Conservation (phyloP, 2,888 invertebrate genomes). For the Tachystola acroxantha region DNA sequence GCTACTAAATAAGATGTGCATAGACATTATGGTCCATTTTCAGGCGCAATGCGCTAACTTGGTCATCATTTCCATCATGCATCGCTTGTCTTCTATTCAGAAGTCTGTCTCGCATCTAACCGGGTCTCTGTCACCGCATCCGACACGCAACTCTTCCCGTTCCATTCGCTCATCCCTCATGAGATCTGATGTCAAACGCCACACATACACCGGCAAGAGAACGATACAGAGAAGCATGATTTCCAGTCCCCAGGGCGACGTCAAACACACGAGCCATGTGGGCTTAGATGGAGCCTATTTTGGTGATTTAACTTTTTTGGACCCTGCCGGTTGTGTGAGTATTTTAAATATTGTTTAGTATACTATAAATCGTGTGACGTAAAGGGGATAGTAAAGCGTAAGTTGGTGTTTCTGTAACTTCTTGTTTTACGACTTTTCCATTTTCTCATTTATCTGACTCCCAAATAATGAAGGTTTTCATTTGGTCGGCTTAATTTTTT, state of each 20-base stretch:
- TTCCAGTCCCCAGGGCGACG: constrained; percentile 96
- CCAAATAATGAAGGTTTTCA: too few species aligned
- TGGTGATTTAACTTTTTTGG: constrained; percentile 89
- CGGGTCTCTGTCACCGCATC: constrained; percentile 50
- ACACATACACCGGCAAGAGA: constrained; percentile 76
- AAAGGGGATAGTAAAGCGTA: too few species aligned
- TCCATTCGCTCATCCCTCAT: constrained; percentile 53
- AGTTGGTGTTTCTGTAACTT: too few species aligned
- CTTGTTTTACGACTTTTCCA: too few species aligned
- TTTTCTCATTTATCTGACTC: too few species aligned
- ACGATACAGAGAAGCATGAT: constrained; percentile 95
- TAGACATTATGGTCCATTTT: too few species aligned
- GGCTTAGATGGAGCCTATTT: constrained; percentile 98
- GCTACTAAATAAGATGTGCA: too few species aligned
- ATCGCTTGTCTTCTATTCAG: constrained; percentile 23
- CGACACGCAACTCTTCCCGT: constrained; percentile 48
- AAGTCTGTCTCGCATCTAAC: constrained; percentile 25
- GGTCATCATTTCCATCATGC: neutral
- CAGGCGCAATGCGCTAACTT: too few species aligned
- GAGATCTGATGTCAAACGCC: constrained; percentile 72
- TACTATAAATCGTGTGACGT: too few species aligned
- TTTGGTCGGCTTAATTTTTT: too few species aligned
- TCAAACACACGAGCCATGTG: constrained; percentile 97
- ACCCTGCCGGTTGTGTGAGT: constrained; percentile 62
- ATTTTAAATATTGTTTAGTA: constrained; percentile 4